These are phyloP conservation scores for Poeciliopsis retropinna DNA, from an alignment of 2,113 vertebrate genomes.

Conservation along the genomic window DNA sequence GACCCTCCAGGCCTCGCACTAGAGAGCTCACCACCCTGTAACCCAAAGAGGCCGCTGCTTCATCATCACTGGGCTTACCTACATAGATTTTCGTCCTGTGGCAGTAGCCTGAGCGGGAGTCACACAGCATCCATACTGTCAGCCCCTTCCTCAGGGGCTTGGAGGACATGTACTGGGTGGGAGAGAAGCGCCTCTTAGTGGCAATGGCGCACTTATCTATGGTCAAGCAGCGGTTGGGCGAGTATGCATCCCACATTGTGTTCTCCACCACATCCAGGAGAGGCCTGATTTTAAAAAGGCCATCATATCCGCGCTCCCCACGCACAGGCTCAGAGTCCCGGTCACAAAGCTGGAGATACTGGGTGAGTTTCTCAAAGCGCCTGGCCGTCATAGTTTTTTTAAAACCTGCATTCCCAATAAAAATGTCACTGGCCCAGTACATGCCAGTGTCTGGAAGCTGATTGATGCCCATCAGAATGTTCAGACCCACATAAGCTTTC, in stretches of 20 bases:
- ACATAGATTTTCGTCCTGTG: constrained; percentile 80
- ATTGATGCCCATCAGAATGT: constrained; percentile 86
- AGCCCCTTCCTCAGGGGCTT: constrained; percentile 82
- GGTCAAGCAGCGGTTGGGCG: constrained; percentile 82
- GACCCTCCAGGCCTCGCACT: constrained; percentile 79
- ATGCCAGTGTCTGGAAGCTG: constrained; percentile 83
- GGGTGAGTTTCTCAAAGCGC: constrained; percentile 83
- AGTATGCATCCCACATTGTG: constrained; percentile 83
- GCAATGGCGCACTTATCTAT: constrained; percentile 79
- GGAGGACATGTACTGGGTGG: constrained; percentile 83
- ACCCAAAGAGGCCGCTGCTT: constrained; percentile 56
- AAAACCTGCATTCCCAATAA: constrained; percentile 84
- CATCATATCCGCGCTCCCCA: constrained; percentile 81
- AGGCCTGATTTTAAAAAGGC: constrained; percentile 82
- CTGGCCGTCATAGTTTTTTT: constrained; percentile 84
- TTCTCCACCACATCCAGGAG: constrained; percentile 82
- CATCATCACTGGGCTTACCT: constrained; percentile 73
- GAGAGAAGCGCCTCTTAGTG: constrained; percentile 78
- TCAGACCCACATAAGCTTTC: constrained; percentile 82
- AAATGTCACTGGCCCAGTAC: constrained; percentile 87
- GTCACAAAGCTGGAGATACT: constrained; percentile 83
- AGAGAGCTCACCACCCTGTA: constrained; percentile 78
- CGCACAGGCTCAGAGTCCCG: constrained; percentile 76
- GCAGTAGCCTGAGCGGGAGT: constrained; percentile 84
- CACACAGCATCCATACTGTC: constrained; percentile 85